phyloP scores from a whole-genome alignment of 1,140 invertebrate genomes.

The Hermatobates lingyangjiaoensis region DNA sequence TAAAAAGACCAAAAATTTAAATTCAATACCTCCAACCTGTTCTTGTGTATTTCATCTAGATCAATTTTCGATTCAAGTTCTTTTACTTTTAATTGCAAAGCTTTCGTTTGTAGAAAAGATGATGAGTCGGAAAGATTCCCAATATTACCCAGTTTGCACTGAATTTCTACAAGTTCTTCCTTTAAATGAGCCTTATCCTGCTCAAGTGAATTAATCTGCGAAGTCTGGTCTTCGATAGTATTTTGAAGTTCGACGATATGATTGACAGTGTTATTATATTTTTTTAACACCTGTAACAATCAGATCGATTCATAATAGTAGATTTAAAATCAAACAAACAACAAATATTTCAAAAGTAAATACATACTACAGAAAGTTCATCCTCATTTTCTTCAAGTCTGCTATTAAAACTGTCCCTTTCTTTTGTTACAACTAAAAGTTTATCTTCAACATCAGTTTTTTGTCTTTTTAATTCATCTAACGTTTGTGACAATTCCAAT shows the following conservation, averaged over 20 bases:
- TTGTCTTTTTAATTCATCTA: conserved; percentile 56
- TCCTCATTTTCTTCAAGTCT: conserved; percentile 84
- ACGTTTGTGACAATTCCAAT: conserved; percentile 47
- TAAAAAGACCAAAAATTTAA: too few species aligned
- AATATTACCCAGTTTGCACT: conserved; percentile 51
- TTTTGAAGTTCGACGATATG: conserved; percentile 69
- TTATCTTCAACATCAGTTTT: conserved; percentile 66
- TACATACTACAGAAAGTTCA: conserved; percentile 55
- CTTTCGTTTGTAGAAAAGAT: conserved; percentile 43
- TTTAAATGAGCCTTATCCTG: conserved; percentile 52
- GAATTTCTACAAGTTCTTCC: conserved; percentile 57
- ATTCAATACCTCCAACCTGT: conserved; percentile 60
- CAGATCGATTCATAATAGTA: neutral
- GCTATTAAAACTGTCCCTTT: conserved; percentile 58
- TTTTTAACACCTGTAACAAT: conserved; percentile 53
- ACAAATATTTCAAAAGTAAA: conserved; percentile 3
- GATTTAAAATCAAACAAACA: neutral
- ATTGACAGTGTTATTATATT: conserved; percentile 71
- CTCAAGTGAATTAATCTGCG: conserved; percentile 57
- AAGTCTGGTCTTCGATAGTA: conserved; percentile 57
- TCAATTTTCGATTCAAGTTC: conserved; percentile 80
- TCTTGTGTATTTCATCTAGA: conserved; percentile 65
- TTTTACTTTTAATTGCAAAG: conserved; percentile 58
- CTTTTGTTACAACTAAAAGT: conserved; percentile 47
- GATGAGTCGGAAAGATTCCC: conserved; percentile 58